Percentiles rank a stretch among this genome's conserved stretches.
phyloP scores from a whole-genome alignment of 2,113 vertebrate genomes.

The Macheiramphus alcinus region DNA sequence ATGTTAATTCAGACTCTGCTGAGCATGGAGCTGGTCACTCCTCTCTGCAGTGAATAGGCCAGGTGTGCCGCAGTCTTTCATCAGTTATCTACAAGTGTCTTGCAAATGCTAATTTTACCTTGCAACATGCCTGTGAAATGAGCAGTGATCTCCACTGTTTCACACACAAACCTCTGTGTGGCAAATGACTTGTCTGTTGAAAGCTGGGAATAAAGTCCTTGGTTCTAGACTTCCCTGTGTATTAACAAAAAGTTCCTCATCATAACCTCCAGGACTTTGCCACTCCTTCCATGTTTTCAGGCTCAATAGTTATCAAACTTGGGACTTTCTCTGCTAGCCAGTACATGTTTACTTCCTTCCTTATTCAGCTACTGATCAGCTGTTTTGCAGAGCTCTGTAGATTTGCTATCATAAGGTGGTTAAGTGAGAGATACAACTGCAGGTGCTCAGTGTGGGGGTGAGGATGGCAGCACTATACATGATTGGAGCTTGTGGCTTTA shows the following conservation, averaged over 20 bases:
- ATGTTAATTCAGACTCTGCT: not conserved
- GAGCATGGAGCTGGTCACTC: not conserved
- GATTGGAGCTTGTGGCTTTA: not conserved
- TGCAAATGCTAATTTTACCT: not conserved
- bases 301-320: not conserved
- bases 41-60: not conserved
- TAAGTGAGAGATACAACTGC: not conserved
- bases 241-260: fast-evolving
- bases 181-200: not conserved
- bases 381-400: not conserved
- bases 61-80: not conserved
- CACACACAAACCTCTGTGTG: not conserved
- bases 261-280: not conserved
- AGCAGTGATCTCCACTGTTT: not conserved
- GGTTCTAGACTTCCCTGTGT: not conserved
- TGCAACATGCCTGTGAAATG: fast-evolving
- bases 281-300: not conserved
- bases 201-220: not conserved
- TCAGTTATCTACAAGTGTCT: not conserved
- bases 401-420: not conserved
- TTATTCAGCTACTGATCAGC: not conserved
- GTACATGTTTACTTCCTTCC: not conserved
- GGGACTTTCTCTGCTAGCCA: not conserved
- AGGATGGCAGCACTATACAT: not conserved
- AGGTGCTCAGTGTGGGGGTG: not conserved